Base-by-base conservation (phyloP, 2,888 invertebrate species). In the Thymelicus acteon region DNA sequence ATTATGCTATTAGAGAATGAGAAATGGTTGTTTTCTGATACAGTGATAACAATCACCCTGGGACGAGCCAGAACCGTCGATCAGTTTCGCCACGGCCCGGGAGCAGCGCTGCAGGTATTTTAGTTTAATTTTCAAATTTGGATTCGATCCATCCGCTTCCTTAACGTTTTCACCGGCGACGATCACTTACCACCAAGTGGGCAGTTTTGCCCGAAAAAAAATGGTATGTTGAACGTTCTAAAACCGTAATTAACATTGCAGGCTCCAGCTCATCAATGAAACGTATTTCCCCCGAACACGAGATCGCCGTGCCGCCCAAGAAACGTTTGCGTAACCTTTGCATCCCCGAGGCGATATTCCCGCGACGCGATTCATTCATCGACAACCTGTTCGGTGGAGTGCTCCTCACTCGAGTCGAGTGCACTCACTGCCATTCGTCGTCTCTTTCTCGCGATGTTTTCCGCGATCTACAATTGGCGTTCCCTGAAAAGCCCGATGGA, bases 311-410 rank as follows among this genome's bases (percentile, higher is more conserved):
- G 60, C 85, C 77, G 12, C 81, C 76, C 0, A 89, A 82, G 75
- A 90, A 90, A 69, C 88, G 91, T 0, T 6, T 79, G 8, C 87
- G 90, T 6, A 31, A 31, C 31, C 31, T 31, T 31, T 31, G 31
- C 31, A 62, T 75, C 52, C 72, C 75, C 44, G 88, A 87, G n/a
- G 72, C 83, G 0, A 76, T 82, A 0, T 80, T 79, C 74, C 78
- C 85, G 0, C 85, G 86, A 0, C 85, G 88, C 1, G 87, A 87
- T 44, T 91, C 92, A 0, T 86, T 84, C 74, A 85, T 69, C 19
- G 96, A 97, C 79, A 95, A 95, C 73, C 95, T 96, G 69, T 97
- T 98, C 80, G 97, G 97, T 0, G 98, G 98, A 0, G 95, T 96
- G 70, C 90, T 97, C 40, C 94, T 96, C 7, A 97, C 97, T 0